Percentiles rank a stretch among this genome's conserved stretches.
Conservation (phyloP, 1,140 invertebrate genomes). For the Neoseiulus cucumeris region DNA sequence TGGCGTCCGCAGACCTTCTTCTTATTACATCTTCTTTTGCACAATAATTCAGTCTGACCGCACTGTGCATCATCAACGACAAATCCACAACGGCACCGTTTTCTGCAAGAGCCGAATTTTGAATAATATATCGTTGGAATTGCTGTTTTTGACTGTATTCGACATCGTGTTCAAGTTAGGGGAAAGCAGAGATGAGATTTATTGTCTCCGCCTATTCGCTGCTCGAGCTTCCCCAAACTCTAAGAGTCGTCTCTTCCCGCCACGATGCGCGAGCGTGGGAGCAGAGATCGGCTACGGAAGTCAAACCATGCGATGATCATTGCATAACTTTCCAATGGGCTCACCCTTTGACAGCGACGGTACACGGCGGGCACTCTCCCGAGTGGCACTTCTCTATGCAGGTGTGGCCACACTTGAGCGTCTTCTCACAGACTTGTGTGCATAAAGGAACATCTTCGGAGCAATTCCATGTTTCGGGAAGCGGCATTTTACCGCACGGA, state of each 20-base stretch:
- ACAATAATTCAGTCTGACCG: constrained; percentile 47
- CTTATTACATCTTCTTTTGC: constrained; percentile 71
- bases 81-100: constrained; percentile 55
- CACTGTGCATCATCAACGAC: constrained; percentile 63
- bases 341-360: constrained; percentile 26
- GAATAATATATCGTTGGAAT: too few species aligned
- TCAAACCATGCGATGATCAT: too few species aligned
- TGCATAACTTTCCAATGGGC: too few species aligned
- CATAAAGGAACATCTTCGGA: constrained; percentile 46
- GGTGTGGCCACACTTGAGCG: constrained; percentile 43
- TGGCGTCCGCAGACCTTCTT: constrained; percentile 65
- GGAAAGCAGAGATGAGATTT: too few species aligned
- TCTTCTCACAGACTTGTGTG: constrained; percentile 51
- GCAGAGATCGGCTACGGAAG: too few species aligned
- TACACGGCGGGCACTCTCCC: constrained; percentile 60
- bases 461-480: constrained; percentile 24
- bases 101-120: not conserved
- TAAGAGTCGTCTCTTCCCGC: too few species aligned
- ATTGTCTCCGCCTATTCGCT: too few species aligned
- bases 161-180: too few species aligned
- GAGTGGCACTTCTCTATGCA: constrained; percentile 56
- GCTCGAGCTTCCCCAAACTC: too few species aligned
- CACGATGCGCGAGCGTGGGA: too few species aligned
- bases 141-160: too few species aligned
- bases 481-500: constrained; percentile 53